Base-by-base conservation (phyloP, 1,140 invertebrate genomes). In the Neodiprion lecontei region DNA sequence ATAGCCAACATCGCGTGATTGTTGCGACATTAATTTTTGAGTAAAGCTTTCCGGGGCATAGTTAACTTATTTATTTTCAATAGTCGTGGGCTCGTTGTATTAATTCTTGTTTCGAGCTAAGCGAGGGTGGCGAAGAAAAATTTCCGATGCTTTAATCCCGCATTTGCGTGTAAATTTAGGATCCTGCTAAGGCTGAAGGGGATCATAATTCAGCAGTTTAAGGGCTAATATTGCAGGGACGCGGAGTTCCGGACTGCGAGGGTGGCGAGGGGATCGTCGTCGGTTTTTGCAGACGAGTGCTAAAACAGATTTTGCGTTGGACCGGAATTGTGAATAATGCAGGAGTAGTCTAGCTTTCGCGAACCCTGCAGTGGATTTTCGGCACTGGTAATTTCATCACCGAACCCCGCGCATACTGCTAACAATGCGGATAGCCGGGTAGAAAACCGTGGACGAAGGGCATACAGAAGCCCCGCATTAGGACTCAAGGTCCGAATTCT, bases 181-280 rank as follows among this genome's bases (percentile, higher is more conserved):
- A n/a, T 21, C 70, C 48, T 21, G n/a, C 70, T 40, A 47, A 10
- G 14, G 28, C 28, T 40, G 28, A 40, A 40, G 28, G 28, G 28
- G 28, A 61, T 61, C 53, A 9, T 17, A 61, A 61, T 61, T 61
- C 53, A 61, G 53, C 53, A 14, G 11, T 61, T 61, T 8, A 61
- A 61, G 53, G 53, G 53, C 53, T 61, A 61, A 61, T 61, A 40
- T 40, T 40, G 28, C 28, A 40, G 28, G 28, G 48, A 49, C 61
- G 66, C 7, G 49, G 72, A 61, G 76, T 50, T 73, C 74, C 72
- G 73, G 72, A 75, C 28, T 40, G 28, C 28, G 28, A 40, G 28
- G 28, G 28, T 40, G 28, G 28, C 28, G 28, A 40, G 28, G 28
- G 28, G 28, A 40, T 40, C 28, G 28, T 40, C 28, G 28, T 40